These are phyloP conservation scores for Plectrocnemia conspersa DNA, from an alignment of 1,140 invertebrate genomes.

Conservation along the genomic window DNA sequence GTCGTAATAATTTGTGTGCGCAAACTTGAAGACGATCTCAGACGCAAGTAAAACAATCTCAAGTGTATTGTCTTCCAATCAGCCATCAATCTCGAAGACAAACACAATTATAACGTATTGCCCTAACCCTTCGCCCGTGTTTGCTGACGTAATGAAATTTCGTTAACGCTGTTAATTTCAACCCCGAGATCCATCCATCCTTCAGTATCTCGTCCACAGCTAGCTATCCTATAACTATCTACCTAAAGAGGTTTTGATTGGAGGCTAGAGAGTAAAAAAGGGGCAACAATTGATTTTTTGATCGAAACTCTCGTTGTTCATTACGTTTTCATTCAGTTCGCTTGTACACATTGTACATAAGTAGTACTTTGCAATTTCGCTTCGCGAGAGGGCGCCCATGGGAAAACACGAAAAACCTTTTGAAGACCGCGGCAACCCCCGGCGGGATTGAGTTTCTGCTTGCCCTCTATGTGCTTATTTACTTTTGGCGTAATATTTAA, in stretches of 20 bases:
- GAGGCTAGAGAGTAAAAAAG: too few species aligned
- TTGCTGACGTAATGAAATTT: slow-evolving; percentile 31
- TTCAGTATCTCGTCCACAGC: too few species aligned
- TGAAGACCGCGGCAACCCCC: slow-evolving; percentile 9
- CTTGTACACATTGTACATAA: neutral
- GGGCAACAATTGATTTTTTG: too few species aligned
- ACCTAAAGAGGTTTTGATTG: too few species aligned
- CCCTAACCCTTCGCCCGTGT: slow-evolving; percentile 26
- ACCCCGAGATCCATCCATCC: too few species aligned
- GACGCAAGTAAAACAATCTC: slow-evolving; percentile 12
- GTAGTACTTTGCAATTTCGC: neutral
- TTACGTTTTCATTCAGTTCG: too few species aligned
- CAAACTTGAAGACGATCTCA: too few species aligned
- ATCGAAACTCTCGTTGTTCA: too few species aligned
- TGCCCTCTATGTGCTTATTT: slow-evolving; percentile 1
- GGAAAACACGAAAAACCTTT: slow-evolving; percentile 31
- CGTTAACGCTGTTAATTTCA: too few species aligned
- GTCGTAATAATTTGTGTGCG: too few species aligned
- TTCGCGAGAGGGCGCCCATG: slow-evolving; percentile 8
- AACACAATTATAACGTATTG: slow-evolving; percentile 29
- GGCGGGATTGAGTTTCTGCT: slow-evolving; percentile 4
- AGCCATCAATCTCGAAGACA: slow-evolving; percentile 31
- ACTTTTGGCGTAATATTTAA: neutral
- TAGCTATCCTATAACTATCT: too few species aligned
- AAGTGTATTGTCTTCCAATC: slow-evolving; percentile 24